These are phyloP conservation scores for Anguilla megastoma DNA, from an alignment of 2,797 vertebrate species.

Conservation along the genomic window DNA sequence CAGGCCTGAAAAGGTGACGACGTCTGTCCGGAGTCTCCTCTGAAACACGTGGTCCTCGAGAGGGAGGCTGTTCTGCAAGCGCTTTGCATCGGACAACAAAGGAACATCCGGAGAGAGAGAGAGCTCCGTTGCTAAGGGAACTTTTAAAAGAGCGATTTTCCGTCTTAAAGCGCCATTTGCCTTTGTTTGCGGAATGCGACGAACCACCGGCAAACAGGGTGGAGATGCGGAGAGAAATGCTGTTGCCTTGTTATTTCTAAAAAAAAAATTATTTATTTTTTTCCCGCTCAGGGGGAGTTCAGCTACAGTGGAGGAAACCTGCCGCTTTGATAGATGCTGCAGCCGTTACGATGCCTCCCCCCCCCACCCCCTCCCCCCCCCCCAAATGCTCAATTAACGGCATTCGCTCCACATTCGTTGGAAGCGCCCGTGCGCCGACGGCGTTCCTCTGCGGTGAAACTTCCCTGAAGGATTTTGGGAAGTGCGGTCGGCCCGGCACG, in stretches of 20 bases:
- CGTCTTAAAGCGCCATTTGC: neutral
- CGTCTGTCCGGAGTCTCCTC: neutral
- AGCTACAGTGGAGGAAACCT: constrained; percentile 6
- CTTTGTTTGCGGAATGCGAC: neutral
- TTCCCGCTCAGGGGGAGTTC: constrained; percentile 2
- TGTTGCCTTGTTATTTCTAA: neutral
- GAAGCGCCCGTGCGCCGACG: neutral
- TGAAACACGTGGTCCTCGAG: neutral
- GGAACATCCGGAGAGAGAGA: neutral
- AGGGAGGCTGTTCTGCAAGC: neutral
- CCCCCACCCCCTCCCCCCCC: no score
- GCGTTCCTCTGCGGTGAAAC: neutral
- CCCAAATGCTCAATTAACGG: neutral
- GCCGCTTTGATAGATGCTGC: constrained; percentile 18
- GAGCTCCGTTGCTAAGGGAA: neutral
- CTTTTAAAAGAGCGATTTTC: neutral
- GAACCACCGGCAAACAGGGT: neutral
- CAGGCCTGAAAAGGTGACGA: neutral
- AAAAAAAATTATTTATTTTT: neutral
- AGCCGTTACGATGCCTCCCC: neutral
- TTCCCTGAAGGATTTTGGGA: neutral
- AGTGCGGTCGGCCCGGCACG: neutral
- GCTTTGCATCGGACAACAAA: neutral
- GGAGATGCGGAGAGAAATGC: neutral
- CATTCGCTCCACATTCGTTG: neutral